These are phyloP conservation scores for Spisula subtruncata DNA, from an alignment of 2,888 invertebrate species.

Conservation along the genomic window DNA sequence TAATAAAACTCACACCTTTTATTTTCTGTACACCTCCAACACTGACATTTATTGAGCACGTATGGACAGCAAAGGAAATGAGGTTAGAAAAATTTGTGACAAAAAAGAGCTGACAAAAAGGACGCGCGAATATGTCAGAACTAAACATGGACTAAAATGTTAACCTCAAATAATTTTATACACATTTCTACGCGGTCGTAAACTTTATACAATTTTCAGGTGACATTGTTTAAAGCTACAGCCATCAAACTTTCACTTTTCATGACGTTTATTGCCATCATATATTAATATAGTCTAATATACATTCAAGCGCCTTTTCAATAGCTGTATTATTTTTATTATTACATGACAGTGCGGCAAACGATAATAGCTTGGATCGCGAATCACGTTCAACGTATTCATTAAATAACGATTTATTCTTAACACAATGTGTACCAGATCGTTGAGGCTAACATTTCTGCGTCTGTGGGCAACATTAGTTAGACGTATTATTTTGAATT, in stretches of 20 bases:
- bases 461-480: neutral
- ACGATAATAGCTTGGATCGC: neutral
- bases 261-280: neutral
- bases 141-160: neutral
- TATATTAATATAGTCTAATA: neutral
- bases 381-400: neutral
- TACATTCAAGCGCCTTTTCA: neutral
- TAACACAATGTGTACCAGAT: neutral
- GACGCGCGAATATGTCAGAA: too few relatives aligned
- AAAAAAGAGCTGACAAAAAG: too few relatives aligned
- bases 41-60: too few relatives aligned
- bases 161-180: constrained; percentile 6
- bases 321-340: neutral
- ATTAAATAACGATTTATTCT: neutral
- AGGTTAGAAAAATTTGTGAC: too few relatives aligned
- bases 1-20: too few relatives aligned
- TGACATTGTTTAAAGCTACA: constrained; percentile 2
- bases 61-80: too few relatives aligned
- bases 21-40: too few relatives aligned
- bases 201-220: neutral
- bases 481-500: constrained; percentile 10
- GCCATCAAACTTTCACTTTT: neutral
- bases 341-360: neutral
- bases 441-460: neutral
- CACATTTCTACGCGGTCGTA: neutral